phyloP scores from a whole-genome alignment of 2,888 invertebrate genomes.

The Molorchus minor region DNA sequence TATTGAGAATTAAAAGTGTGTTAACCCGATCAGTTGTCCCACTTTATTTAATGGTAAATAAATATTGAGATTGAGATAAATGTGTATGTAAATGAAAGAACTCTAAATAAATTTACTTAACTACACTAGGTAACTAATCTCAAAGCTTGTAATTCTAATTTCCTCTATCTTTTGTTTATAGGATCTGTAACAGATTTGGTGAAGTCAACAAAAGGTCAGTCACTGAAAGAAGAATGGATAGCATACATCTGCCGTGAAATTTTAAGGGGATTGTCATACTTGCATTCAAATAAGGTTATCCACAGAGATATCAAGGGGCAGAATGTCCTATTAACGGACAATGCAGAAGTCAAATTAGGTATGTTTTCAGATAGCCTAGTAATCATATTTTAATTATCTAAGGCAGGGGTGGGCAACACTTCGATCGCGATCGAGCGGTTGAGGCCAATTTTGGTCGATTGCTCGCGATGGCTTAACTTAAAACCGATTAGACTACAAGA shows the following conservation, averaged over 20 bases:
- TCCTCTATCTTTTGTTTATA: too few species aligned
- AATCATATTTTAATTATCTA: too few species aligned
- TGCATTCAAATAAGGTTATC: constrained; percentile 98
- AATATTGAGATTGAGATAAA: not conserved
- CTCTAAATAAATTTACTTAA: not conserved
- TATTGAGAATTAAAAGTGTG: constrained; percentile 3
- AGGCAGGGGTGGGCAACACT: too few species aligned
- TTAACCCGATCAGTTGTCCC: constrained; percentile 4
- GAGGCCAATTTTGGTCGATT: too few species aligned
- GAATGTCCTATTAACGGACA: constrained; percentile 98
- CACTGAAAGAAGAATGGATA: constrained; percentile 99
- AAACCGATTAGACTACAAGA: too few species aligned
- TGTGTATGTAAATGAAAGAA: too few species aligned
- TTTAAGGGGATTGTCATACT: constrained; percentile 92
- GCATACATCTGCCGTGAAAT: constrained; percentile 98
- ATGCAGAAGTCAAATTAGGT: constrained; percentile 99
- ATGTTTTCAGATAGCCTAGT: too few species aligned
- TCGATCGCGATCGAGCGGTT: too few species aligned
- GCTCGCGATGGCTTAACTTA: too few species aligned
- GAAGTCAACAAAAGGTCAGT: constrained; percentile 98
- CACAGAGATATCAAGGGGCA: constrained; percentile 99
- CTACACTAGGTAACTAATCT: not conserved
- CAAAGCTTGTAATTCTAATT: not conserved
- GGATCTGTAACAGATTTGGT: constrained; percentile 98
- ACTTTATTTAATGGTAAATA: constrained; percentile 2